These are phyloP conservation scores for Microctonus hyperodae DNA, from an alignment of 2,888 invertebrate genomes.

Conservation along the genomic window DNA sequence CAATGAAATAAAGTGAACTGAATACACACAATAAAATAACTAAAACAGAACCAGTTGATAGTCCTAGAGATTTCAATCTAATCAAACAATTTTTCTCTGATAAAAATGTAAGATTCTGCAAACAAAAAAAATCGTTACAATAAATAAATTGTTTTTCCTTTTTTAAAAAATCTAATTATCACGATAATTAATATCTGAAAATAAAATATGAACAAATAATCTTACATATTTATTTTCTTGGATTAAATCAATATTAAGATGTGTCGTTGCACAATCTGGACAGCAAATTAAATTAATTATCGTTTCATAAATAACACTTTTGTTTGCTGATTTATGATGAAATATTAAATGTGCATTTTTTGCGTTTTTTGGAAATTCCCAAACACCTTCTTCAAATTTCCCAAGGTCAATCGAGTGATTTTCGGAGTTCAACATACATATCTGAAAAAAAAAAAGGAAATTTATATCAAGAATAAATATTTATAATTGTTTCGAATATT, in stretches of 20 bases:
- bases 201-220: no score
- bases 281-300: conserved; percentile 62
- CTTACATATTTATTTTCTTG: background rate
- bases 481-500: background rate
- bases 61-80: conserved; percentile 58
- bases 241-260: conserved; percentile 36
- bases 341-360: conserved; percentile 26
- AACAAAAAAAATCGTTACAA: no score
- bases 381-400: conserved; percentile 39
- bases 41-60: conserved; percentile 72
- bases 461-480: background rate
- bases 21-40: conserved; percentile 71
- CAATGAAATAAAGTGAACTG: conserved; percentile 69
- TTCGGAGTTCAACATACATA: conserved; percentile 38
- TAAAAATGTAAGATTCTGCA: conserved; percentile 58
- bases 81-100: conserved; percentile 66
- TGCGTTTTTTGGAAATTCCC: conserved; percentile 22
- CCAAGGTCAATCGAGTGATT: conserved; percentile 42
- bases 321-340: conserved; percentile 30
- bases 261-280: conserved; percentile 51
- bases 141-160: no score
- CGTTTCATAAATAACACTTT: conserved; percentile 51
- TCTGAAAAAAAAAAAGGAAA: conserved; percentile 37
- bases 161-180: no score
- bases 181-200: no score